phyloP scores from a whole-genome alignment of 2,113 vertebrate species.

The Anhinga rufa region DNA sequence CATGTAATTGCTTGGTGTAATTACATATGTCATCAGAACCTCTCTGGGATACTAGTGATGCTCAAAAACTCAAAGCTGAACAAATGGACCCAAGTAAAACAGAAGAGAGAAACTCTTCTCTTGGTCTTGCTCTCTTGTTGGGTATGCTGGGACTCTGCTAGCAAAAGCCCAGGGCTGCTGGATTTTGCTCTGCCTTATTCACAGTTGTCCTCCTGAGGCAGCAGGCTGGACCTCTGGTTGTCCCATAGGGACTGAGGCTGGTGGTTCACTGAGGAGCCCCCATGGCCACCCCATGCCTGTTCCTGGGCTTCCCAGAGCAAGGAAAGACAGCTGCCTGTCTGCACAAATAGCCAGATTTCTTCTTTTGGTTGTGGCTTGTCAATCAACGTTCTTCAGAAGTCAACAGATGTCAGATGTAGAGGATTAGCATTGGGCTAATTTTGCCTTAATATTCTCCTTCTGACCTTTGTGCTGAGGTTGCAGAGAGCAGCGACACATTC shows the following conservation, averaged over 20 bases:
- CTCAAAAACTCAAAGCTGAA: background rate
- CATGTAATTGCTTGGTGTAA: background rate
- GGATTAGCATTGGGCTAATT: background rate
- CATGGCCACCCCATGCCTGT: rapidly evolving
- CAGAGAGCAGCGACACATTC: background rate
- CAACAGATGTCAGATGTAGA: background rate
- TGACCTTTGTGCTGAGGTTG: background rate
- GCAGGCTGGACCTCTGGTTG: background rate
- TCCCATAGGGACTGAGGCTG: background rate
- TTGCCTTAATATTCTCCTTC: background rate
- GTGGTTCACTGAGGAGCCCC: background rate
- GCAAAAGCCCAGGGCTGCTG: background rate
- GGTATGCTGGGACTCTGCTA: background rate
- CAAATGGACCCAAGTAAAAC: background rate
- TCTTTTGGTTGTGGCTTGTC: background rate
- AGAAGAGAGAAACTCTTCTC: background rate
- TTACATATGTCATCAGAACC: background rate
- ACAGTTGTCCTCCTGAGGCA: background rate
- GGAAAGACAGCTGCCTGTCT: background rate
- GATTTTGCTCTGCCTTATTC: background rate
- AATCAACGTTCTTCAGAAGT: background rate
- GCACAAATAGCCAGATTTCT: background rate
- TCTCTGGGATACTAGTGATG: background rate
- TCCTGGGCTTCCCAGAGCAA: background rate
- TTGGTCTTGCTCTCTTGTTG: background rate